These are phyloP conservation scores for Dinoponera quadriceps DNA, from an alignment of 1,140 invertebrate genomes.

Conservation along the genomic window DNA sequence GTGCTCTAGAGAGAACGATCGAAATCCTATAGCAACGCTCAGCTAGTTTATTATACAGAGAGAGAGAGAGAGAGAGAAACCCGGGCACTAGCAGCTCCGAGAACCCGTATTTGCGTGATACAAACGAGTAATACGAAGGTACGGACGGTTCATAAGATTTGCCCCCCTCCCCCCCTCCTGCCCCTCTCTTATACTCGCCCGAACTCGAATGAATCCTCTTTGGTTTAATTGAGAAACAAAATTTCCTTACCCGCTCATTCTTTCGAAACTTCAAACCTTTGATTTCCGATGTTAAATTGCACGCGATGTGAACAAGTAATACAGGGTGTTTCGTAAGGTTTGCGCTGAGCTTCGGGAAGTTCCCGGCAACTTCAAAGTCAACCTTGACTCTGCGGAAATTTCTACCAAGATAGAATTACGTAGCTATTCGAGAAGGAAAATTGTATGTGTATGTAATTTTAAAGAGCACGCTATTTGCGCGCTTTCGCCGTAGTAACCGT, in stretches of 20 bases:
- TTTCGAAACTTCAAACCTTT: constrained; percentile 11
- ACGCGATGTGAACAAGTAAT: constrained; percentile 7
- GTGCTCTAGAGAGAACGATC: constrained; percentile 31
- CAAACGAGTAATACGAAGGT: constrained; percentile 24
- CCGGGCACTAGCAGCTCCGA: too few relatives aligned
- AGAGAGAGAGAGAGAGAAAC: too few relatives aligned
- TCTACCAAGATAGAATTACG: constrained; percentile 20
- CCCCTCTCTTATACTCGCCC: neutral
- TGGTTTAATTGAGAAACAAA: constrained; percentile 12
- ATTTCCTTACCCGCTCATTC: neutral
- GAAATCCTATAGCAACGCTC: constrained; percentile 21
- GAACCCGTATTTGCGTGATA: constrained; percentile 50
- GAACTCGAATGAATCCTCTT: neutral
- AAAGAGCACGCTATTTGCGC: neutral
- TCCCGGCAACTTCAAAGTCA: constrained; percentile 6
- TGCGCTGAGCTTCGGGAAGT: constrained; percentile 22
- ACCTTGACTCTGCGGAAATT: constrained; percentile 44
- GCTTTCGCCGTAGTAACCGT: too few relatives aligned
- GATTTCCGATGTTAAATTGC: constrained; percentile 27
- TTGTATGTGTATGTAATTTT: constrained; percentile 3
- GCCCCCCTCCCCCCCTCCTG: too few relatives aligned
- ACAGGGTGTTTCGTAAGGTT: constrained; percentile 28
- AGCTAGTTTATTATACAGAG: constrained; percentile 42
- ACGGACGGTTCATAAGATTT: neutral
- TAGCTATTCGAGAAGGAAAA: constrained; percentile 1